Evolutionary conservation across 2,113 vertebrate species (phyloP), one percentile per base, ranked within the genome.

Genomic region (Collichthys lucidus): DNA sequence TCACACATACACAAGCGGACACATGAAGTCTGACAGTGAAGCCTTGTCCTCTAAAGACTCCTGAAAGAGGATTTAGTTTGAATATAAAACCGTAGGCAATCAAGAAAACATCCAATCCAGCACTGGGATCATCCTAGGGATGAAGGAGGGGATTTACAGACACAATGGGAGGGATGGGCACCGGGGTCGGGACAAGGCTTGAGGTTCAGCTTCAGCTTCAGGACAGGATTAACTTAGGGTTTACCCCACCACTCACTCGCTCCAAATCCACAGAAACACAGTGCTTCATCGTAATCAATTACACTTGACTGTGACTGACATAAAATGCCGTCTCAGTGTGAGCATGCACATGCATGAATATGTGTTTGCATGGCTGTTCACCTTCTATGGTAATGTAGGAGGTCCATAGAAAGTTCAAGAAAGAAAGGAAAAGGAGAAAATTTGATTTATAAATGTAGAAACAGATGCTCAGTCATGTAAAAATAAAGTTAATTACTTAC

Each of bases 61-160:
- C 78, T 78, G 52, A 89, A 87, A 92, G 85, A 88, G 92, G 92
- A 91, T 93, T 91, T 90, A 78, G 82, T 81, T 68, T 88, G 75
- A 77, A 80, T 87, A 87, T 82, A 85, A 86, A 90, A 79, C 74
- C 10, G 1, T 44, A 71, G 85, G 79, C 87, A 92, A 92, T 93
- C 91, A 90, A 87, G 89, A 81, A 85, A 84, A 77, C 77, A 85
- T 85, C 79, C 90, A 91, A 83, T 91, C 73, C 80, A 76, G 77
- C 4, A 0, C 29, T 76, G 60, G 88, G 86, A 90, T 91, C 82
- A 92, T 74, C 73, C 40, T 2, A 53, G 72, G 84, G 90, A 92
- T 91, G 89, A 91, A 81, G 76, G 60, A 83, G 83, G 61, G 87
- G 90, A 92, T 91, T 91, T 92, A 86, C 55, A 53, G 61, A 71